These are phyloP conservation scores for Oxyura jamaicensis DNA, from an alignment of 2,113 vertebrate species.

Conservation along the genomic window DNA sequence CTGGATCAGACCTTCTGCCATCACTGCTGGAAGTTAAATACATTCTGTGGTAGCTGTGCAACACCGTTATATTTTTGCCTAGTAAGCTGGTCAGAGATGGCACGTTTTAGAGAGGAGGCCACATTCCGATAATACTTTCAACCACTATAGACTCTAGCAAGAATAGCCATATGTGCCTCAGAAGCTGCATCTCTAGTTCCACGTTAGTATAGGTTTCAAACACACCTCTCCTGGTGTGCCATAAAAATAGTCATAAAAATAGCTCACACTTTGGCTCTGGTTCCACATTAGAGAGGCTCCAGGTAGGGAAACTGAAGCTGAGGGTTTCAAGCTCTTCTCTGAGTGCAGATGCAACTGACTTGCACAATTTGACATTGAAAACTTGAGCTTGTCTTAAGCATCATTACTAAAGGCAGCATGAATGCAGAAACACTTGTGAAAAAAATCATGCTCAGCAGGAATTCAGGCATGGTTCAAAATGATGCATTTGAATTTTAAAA, in stretches of 20 bases:
- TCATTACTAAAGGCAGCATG: fast-evolving
- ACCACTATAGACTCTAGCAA: background rate
- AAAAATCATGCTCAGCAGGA: background rate
- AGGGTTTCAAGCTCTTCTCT: background rate
- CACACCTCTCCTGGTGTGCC: background rate
- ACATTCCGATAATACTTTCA: background rate
- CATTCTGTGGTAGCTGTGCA: background rate
- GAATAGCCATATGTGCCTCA: background rate
- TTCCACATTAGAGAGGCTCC: background rate
- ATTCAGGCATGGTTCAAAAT: background rate
- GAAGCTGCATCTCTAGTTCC: background rate
- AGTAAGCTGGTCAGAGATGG: too few relatives aligned
- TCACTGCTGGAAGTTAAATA: background rate
- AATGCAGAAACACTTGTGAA: background rate
- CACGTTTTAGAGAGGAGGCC: background rate
- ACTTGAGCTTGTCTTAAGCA: background rate
- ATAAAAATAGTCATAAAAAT: background rate
- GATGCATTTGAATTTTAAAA: background rate
- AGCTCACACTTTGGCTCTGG: background rate
- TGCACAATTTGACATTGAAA: background rate
- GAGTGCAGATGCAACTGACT: background rate
- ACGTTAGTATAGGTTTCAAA: background rate
- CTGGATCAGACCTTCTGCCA: background rate
- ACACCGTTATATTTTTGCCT: background rate
- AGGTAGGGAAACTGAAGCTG: background rate